phyloP scores from a whole-genome alignment of 23 tunicate species.

The Ascidia mentula region DNA sequence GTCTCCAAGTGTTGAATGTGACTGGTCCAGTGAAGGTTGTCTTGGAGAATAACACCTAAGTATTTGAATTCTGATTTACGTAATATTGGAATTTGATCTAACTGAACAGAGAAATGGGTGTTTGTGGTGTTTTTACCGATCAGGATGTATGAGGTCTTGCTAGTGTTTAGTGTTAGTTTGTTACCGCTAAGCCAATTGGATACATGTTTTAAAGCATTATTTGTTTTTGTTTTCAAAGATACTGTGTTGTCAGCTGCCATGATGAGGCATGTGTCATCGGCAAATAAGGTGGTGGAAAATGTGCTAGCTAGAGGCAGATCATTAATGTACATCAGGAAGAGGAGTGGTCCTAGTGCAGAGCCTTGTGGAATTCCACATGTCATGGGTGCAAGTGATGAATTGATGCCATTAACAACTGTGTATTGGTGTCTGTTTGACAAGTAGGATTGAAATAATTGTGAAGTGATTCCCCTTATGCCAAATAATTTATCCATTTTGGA shows the following conservation, averaged over 20 bases:
- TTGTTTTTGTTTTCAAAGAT: background rate
- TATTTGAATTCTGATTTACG: background rate
- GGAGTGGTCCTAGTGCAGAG: slow-evolving; percentile 12
- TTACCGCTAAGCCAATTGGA: slow-evolving; percentile 1
- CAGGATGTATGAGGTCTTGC: slow-evolving; percentile 11
- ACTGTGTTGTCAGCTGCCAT: background rate
- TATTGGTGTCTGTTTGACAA: slow-evolving; percentile 17
- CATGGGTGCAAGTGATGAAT: background rate
- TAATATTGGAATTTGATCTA: background rate
- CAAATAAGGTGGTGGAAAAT: slow-evolving; percentile 11
- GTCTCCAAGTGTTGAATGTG: slow-evolving; percentile 4
- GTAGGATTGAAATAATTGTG: slow-evolving; percentile 5
- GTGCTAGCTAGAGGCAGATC: background rate
- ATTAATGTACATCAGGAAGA: slow-evolving; percentile 23
- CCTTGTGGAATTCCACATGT: slow-evolving; percentile 20
- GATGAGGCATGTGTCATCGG: slow-evolving; percentile 16
- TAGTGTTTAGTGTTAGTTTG: slow-evolving; percentile 14
- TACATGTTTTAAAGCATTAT: slow-evolving; percentile 16
- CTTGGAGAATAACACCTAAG: slow-evolving; percentile 18
- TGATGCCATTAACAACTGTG: background rate
- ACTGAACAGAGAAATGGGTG: background rate
- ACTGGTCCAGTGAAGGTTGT: slow-evolving; percentile 10
- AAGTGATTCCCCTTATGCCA: slow-evolving; percentile 16
- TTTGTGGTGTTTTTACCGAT: background rate
- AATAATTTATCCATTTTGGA: slow-evolving; percentile 10